A percentile compares a stretch with the other conserved stretches of the same genome.
phyloP scores from a whole-genome alignment of 1,140 invertebrate genomes.

The Bicyclus anynana region DNA sequence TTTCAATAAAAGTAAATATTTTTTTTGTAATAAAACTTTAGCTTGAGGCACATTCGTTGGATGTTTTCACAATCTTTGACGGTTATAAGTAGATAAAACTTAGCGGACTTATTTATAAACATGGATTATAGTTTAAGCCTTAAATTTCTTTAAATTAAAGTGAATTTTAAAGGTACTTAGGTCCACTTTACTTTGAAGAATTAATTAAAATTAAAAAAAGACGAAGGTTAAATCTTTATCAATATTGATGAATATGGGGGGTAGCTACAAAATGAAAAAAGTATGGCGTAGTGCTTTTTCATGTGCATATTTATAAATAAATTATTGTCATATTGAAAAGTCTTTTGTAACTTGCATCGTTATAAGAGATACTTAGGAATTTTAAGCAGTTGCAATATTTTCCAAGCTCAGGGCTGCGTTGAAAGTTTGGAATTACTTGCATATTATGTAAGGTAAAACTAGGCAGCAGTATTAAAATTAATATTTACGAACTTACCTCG shows the following conservation, averaged over 20 bases:
- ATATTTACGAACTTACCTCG: background rate
- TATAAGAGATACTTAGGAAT: conserved; percentile 4
- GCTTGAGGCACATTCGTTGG: no score
- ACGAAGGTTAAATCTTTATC: no score
- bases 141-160: no score
- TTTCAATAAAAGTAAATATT: no score
- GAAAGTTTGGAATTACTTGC: conserved; percentile 2
- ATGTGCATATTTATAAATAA: conserved; percentile 15
- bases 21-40: no score
- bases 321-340: conserved; percentile 13
- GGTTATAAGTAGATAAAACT: no score
- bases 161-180: no score
- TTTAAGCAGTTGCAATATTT: conserved; percentile 9
- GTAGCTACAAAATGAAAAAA: background rate
- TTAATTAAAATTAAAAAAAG: no score
- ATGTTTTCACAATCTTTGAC: no score
- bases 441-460: conserved; percentile 3
- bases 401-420: background rate
- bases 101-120: no score
- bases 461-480: background rate
- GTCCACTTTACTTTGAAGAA: no score
- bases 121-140: no score
- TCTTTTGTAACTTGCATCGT: background rate
- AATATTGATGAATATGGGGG: background rate
- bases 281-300: background rate